These are phyloP conservation scores for Typhlichthys eigenmanni DNA, from an alignment of 2,797 vertebrate genomes.

Conservation along the genomic window DNA sequence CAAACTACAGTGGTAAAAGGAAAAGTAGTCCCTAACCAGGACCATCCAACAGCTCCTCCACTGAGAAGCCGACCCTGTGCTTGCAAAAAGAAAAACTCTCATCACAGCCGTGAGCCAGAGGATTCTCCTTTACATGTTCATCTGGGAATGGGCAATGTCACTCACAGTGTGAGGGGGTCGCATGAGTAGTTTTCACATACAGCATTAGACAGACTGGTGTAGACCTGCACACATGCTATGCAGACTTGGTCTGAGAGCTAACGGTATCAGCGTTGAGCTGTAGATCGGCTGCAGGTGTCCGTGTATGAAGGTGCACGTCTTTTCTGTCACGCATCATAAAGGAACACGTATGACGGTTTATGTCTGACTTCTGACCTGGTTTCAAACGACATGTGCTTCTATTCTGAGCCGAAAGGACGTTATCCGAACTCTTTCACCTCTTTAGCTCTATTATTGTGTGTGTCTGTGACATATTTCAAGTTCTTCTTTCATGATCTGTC, in stretches of 20 bases:
- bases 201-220: no score
- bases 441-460: no score
- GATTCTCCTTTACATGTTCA: background rate
- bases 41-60: background rate
- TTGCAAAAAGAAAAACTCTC: background rate
- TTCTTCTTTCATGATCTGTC: background rate
- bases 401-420: background rate
- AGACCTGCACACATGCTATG: background rate
- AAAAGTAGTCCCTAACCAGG: no score
- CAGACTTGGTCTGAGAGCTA: background rate
- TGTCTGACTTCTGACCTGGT: background rate
- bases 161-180: background rate
- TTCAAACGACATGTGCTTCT: background rate
- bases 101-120: background rate
- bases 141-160: background rate
- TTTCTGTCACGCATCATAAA: background rate
- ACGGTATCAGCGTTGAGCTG: background rate
- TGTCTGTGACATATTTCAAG: background rate
- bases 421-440: no score
- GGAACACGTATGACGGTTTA: background rate
- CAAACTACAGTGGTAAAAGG: no score
- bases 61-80: background rate
- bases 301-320: background rate
- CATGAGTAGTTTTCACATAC: background rate
- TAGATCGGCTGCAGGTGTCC: background rate